Base-by-base conservation (phyloP, 2,797 vertebrate species). In the Myotis vivesi region DNA sequence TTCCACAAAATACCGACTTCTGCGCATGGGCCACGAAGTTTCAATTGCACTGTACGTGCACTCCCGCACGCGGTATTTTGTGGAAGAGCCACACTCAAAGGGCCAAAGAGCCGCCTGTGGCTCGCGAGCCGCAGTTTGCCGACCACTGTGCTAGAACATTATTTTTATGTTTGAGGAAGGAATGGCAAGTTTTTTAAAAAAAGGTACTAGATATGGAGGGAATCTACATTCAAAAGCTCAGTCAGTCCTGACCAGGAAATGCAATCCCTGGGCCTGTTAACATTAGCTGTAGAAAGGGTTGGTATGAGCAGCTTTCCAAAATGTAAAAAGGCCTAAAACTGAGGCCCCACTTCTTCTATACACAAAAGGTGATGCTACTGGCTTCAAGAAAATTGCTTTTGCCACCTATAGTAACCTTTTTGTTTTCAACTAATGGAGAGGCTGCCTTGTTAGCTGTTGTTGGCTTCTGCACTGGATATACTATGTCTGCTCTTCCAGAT, bases 81-180 rank as follows among this genome's bases (percentile, higher is more conserved):
- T 44, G 44, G 44, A 44, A 44, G 44, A 44, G 44, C 44, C 44
- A 44, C 44, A 44, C 44, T 44, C 44, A 44, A 44, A 2, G 44
- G 44, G 44, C 44, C 44, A 44, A 44, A 44, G 44, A 44, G 44
- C 10, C 9, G 44, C 9, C 2, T 44, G 44, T 44, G 44, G 44
- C 44, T 44, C 44, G 44, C 2, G 2, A 44, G 44, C 44, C 10
- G 44, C 44, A 44, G 2, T 44, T 44, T 44, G 44, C 10, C 44
- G 0, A 44, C 44, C 44, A 44, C 44, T 44, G 10, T 44, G 3
- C 44, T 44, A 44, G 66, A 80, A 80, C 71, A 69, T 86, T 97
- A 96, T 97, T 96, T 97, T 96, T 95, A 97, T 73, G 80, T 55
- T 69, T 75, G 4, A 82, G 64, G 68, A 96, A 95, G 62, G 51